These are phyloP conservation scores for Acanthaster planci DNA, from an alignment of 35 echinoderm and acorn worm species.

Conservation along the genomic window DNA sequence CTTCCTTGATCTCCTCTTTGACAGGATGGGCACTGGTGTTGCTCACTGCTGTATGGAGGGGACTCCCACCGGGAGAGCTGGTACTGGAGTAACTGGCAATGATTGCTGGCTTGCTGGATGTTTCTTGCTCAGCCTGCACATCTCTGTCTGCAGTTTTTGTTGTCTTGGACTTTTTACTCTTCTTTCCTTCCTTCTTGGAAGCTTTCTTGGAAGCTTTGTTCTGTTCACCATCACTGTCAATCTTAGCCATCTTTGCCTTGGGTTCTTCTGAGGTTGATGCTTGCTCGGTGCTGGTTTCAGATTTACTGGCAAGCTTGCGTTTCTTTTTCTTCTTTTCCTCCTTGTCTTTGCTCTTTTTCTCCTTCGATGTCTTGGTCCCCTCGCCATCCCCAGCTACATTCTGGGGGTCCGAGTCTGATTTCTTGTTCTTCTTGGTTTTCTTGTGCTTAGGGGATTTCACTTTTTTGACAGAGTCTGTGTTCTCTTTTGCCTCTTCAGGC, in stretches of 20 bases:
- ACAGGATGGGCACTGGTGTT: background rate
- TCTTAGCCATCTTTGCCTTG: slow-evolving; percentile 21
- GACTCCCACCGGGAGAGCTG: slow-evolving; percentile 52
- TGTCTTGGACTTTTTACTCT: slow-evolving; percentile 55
- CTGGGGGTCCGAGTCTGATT: slow-evolving; percentile 12
- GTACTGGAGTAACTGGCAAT: slow-evolving; percentile 78
- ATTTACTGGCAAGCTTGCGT: slow-evolving; percentile 10
- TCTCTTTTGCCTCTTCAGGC: background rate
- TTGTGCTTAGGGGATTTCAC: slow-evolving; percentile 1
- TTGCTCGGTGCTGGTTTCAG: slow-evolving; percentile 18
- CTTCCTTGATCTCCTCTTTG: slow-evolving; percentile 37
- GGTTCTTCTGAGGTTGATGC: slow-evolving; percentile 16
- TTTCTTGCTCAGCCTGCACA: background rate
- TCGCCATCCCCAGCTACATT: background rate
- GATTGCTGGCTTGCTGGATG: slow-evolving; percentile 58
- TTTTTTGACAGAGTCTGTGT: background rate
- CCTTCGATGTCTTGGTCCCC: slow-evolving; percentile 37
- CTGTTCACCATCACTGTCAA: slow-evolving; percentile 30
- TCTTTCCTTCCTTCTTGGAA: slow-evolving; percentile 50
- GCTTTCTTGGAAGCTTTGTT: background rate
- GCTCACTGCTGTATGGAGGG: background rate
- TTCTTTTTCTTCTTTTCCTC: slow-evolving; percentile 40
- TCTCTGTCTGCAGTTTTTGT: slow-evolving; percentile 6
- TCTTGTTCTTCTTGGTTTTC: slow-evolving; percentile 13
- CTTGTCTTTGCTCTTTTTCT: slow-evolving; percentile 50